These are phyloP conservation scores for Cirrhinus mrigala DNA, from an alignment of 2,797 vertebrate species.

Conservation along the genomic window DNA sequence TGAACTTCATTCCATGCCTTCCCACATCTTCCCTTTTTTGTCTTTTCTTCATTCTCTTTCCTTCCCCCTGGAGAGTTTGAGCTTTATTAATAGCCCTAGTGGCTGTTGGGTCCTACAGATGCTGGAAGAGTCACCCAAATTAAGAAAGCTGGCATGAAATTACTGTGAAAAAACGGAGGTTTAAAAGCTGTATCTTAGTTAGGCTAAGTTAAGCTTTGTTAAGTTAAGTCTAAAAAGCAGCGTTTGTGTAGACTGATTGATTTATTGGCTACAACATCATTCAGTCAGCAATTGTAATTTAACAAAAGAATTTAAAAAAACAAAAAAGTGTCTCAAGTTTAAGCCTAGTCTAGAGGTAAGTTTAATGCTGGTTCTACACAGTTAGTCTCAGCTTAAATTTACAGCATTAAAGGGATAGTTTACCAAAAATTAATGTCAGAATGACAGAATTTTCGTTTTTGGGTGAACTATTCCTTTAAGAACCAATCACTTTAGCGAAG, in stretches of 20 bases:
- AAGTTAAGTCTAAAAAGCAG: background rate
- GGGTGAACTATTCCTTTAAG: no score
- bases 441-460: no score
- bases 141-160: background rate
- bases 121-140: conserved; percentile 5
- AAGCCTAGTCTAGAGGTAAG: background rate
- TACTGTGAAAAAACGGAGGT: background rate
- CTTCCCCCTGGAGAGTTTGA: conserved; percentile 22
- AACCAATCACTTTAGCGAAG: no score
- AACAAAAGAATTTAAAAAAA: no score
- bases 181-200: background rate
- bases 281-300: background rate
- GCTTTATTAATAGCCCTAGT: conserved; percentile 45
- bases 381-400: background rate
- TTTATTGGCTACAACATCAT: background rate
- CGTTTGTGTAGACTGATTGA: background rate
- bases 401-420: background rate
- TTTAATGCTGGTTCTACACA: background rate
- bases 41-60: conserved; percentile 31
- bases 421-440: no score
- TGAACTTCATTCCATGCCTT: conserved; percentile 19
- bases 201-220: background rate
- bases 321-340: background rate
- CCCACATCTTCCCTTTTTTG: conserved; percentile 42
- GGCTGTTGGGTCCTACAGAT: conserved; percentile 13